A percentile compares a stretch with the other conserved stretches of the same genome.
Conservation (phyloP, 1,140 invertebrate genomes). For the Gryon sp. region DNA sequence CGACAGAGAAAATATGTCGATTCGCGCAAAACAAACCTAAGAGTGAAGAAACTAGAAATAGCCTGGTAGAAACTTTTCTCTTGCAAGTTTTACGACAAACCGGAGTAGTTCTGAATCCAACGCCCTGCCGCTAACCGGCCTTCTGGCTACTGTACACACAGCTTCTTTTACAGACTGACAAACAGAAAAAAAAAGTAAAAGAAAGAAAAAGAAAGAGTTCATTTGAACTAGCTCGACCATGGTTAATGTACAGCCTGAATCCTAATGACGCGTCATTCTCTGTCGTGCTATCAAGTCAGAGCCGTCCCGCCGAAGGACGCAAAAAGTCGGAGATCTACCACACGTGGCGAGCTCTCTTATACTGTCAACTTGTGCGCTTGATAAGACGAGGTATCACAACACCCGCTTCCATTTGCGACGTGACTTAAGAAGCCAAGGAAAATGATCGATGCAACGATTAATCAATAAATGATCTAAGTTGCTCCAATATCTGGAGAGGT, state of each 20-base stretch:
- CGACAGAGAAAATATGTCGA: slow-evolving; percentile 37
- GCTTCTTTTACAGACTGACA: slow-evolving; percentile 22
- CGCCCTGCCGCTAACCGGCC: slow-evolving; percentile 71
- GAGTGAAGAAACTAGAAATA: slow-evolving; percentile 32
- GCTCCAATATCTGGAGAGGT: background rate
- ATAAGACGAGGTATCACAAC: slow-evolving; percentile 38
- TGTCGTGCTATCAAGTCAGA: slow-evolving; percentile 24
- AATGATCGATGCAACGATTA: slow-evolving; percentile 38
- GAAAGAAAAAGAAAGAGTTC: too few species aligned
- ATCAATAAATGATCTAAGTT: slow-evolving; percentile 5
- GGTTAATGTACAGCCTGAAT: slow-evolving; percentile 46
- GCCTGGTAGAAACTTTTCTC: slow-evolving; percentile 27
- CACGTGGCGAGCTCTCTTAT: slow-evolving; percentile 31
- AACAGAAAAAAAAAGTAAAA: too few species aligned
- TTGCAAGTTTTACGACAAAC: slow-evolving; percentile 73
- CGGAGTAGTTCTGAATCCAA: slow-evolving; percentile 69
- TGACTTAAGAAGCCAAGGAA: slow-evolving; percentile 3
- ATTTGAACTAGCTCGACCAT: slow-evolving; percentile 3
- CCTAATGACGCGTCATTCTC: slow-evolving; percentile 45
- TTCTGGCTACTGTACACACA: slow-evolving; percentile 70
- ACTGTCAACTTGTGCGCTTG: slow-evolving; percentile 20
- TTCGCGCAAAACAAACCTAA: slow-evolving; percentile 1
- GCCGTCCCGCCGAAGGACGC: background rate
- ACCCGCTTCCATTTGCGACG: slow-evolving; percentile 34
- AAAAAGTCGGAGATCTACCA: slow-evolving; percentile 38